phyloP scores from a whole-genome alignment of 2,797 vertebrate species.

The Nyctibius grandis region DNA sequence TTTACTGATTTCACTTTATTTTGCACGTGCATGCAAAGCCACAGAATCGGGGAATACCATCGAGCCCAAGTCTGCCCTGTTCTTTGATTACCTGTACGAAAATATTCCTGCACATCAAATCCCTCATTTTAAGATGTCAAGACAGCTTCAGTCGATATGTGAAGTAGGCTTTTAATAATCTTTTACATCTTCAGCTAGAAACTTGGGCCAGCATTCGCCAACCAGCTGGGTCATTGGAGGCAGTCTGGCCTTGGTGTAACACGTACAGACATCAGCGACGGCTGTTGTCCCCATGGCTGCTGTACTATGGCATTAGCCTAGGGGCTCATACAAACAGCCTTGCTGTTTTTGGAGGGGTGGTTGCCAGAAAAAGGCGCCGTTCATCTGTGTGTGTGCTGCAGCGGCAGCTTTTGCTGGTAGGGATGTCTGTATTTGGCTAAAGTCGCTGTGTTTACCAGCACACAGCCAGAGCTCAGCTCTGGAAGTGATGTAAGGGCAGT shows the following conservation, averaged over 20 bases:
- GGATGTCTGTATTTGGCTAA: not conserved
- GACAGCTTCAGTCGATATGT: fast-evolving
- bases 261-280: not conserved
- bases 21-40: not conserved
- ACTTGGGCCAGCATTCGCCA: not conserved
- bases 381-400: not conserved
- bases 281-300: not conserved
- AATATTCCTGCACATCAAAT: not conserved
- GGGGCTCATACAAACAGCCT: not conserved
- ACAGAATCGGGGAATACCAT: not conserved
- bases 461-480: not conserved
- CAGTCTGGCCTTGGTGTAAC: not conserved
- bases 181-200: not conserved
- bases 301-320: not conserved
- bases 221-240: fast-evolving
- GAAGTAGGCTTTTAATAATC: not conserved
- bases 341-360: not conserved
- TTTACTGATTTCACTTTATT: not conserved
- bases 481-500: not conserved
- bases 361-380: not conserved
- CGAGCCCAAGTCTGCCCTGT: not conserved
- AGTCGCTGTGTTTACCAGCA: not conserved
- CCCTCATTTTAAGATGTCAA: not conserved
- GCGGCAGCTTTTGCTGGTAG: not conserved
- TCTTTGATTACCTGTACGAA: not conserved